Percentiles rank a stretch among this genome's conserved stretches.
phyloP scores from a whole-genome alignment of 2,888 invertebrate genomes.

The Ypsolopha scabrella region DNA sequence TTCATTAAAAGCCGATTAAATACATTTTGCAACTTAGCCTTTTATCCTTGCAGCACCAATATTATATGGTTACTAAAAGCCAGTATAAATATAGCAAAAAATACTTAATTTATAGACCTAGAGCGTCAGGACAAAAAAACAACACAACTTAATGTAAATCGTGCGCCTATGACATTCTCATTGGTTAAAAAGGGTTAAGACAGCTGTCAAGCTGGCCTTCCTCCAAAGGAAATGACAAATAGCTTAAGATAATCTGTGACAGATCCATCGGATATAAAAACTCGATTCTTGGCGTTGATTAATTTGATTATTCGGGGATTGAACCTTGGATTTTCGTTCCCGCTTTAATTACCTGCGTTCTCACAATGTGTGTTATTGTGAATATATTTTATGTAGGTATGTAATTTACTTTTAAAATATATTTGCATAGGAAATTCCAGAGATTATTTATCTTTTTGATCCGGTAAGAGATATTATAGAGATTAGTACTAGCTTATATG shows the following conservation, averaged over 20 bases:
- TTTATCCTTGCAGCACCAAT: too few relatives aligned
- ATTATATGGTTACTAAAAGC: too few relatives aligned
- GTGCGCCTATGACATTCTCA: constrained; percentile 60
- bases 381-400: constrained; percentile 7
- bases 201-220: constrained; percentile 63
- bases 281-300: constrained; percentile 61
- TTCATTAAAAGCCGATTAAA: too few relatives aligned
- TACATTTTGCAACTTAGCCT: too few relatives aligned
- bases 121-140: constrained; percentile 23
- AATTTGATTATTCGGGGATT: constrained; percentile 62
- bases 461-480: too few relatives aligned
- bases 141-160: constrained; percentile 41
- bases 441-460: too few relatives aligned
- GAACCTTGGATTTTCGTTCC: constrained; percentile 47
- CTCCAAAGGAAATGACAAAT: constrained; percentile 62
- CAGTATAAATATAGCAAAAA: constrained; percentile 19
- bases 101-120: constrained; percentile 25
- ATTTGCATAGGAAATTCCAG: background rate
- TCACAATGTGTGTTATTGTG: constrained; percentile 47
- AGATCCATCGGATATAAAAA: constrained; percentile 65
- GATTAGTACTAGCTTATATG: too few relatives aligned
- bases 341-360: constrained; percentile 65
- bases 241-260: constrained; percentile 62
- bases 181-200: constrained; percentile 69
- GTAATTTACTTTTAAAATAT: too few relatives aligned